phyloP scores from a whole-genome alignment of 2,113 vertebrate species.

The Piaya cayana region DNA sequence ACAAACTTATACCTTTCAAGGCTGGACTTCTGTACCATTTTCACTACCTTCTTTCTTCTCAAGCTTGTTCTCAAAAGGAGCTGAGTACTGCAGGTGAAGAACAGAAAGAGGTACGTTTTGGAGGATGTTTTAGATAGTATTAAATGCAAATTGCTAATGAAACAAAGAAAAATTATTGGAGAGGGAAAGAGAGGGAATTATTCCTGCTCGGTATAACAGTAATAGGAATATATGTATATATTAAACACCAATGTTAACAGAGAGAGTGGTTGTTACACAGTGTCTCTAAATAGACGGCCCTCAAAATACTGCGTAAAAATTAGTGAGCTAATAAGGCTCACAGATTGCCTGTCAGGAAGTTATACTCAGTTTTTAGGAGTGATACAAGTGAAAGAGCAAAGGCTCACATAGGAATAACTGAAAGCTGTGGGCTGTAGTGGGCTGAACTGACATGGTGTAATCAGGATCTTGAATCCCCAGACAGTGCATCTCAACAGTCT shows the following conservation, averaged over 20 bases:
- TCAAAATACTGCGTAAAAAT: not conserved
- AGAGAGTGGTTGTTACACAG: not conserved
- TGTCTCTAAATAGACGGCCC: not conserved
- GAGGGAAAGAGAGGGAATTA: not conserved
- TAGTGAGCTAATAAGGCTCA: not conserved
- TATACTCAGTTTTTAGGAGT: not conserved
- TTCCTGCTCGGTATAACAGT: not conserved
- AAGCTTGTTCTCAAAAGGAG: not conserved
- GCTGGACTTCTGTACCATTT: not conserved
- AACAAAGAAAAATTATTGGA: not conserved
- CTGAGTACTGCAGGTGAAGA: not conserved
- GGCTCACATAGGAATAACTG: not conserved
- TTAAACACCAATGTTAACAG: not conserved
- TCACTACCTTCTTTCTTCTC: not conserved
- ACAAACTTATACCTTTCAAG: not conserved
- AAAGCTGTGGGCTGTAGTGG: not conserved
- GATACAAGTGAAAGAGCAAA: not conserved
- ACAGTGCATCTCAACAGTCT: not conserved
- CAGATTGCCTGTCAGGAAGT: not conserved
- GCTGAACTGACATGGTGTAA: not conserved
- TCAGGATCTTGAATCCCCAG: not conserved
- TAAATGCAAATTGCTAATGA: not conserved
- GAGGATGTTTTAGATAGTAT: not conserved
- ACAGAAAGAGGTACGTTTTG: not conserved
- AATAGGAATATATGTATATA: not conserved